Conservation (phyloP, 2,888 invertebrate genomes). For the Halictus quadricinctus region DNA sequence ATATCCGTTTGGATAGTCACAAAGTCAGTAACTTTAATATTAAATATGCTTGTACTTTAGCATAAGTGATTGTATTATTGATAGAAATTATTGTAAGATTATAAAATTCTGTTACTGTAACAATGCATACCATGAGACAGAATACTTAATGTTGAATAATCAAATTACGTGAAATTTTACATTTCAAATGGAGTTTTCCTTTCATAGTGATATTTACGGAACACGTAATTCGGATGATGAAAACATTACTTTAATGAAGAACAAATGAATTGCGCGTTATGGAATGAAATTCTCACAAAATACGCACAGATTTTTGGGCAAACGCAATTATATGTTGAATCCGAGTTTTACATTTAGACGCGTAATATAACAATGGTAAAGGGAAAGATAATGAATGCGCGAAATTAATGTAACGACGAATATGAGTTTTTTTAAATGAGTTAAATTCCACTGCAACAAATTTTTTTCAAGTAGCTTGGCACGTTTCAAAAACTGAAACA, state of each 20-base stretch:
- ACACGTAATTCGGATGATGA: background rate
- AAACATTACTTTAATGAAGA: background rate
- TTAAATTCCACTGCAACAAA: background rate
- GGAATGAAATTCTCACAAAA: background rate
- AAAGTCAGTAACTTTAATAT: too few relatives aligned
- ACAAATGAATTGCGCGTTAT: background rate
- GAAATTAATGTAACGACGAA: background rate
- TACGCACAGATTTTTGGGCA: background rate
- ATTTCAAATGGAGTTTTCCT: background rate
- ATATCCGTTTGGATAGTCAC: too few relatives aligned
- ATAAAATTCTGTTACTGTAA: background rate
- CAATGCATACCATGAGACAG: background rate
- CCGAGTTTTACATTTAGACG: background rate
- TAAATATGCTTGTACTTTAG: too few relatives aligned
- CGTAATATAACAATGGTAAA: background rate
- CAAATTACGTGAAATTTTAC: background rate
- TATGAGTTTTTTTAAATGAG: background rate
- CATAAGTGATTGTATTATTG: too few relatives aligned
- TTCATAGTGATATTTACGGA: background rate
- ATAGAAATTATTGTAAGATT: background rate
- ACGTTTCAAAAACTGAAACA: conserved; percentile 6
- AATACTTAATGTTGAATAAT: background rate
- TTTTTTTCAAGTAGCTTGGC: background rate
- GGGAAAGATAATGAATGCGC: background rate
- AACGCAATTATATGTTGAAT: background rate